Conservation (phyloP, 2,888 invertebrate species). For the Trissoscelio sp. region DNA sequence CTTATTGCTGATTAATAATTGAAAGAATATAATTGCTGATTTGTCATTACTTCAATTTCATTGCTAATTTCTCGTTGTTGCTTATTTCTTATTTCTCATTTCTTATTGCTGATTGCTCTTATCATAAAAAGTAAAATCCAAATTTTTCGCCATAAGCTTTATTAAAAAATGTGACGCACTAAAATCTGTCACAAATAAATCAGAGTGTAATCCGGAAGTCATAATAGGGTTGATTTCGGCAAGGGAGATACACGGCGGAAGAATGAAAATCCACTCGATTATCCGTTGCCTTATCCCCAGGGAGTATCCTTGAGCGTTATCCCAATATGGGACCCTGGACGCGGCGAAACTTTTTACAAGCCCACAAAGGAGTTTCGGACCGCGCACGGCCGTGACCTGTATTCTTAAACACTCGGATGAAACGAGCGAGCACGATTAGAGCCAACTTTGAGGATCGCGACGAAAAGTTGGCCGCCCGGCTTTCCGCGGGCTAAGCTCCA, state of each 20-base stretch:
- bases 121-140: too few species aligned
- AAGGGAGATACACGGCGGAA: constrained; percentile 52
- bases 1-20: too few species aligned
- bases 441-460: constrained; percentile 57
- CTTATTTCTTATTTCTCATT: too few species aligned
- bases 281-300: constrained; percentile 73
- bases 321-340: constrained; percentile 64
- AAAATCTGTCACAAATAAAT: constrained; percentile 19
- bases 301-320: constrained; percentile 69
- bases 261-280: constrained; percentile 77
- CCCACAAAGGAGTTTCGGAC: constrained; percentile 54
- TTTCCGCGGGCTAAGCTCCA: constrained; percentile 47
- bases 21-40: too few species aligned
- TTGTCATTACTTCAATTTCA: too few species aligned
- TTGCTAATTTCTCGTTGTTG: too few species aligned
- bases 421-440: constrained; percentile 36
- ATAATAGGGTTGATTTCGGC: constrained; percentile 47
- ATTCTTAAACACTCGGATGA: constrained; percentile 69
- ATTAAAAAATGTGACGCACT: too few species aligned
- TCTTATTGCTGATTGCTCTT: too few species aligned
- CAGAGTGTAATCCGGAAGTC: constrained; percentile 40
- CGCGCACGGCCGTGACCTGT: constrained; percentile 75
- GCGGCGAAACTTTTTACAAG: constrained; percentile 75
- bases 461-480: constrained; percentile 49
- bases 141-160: too few species aligned